phyloP scores from a whole-genome alignment of 2,113 vertebrate species.

The Bufo bufo region DNA sequence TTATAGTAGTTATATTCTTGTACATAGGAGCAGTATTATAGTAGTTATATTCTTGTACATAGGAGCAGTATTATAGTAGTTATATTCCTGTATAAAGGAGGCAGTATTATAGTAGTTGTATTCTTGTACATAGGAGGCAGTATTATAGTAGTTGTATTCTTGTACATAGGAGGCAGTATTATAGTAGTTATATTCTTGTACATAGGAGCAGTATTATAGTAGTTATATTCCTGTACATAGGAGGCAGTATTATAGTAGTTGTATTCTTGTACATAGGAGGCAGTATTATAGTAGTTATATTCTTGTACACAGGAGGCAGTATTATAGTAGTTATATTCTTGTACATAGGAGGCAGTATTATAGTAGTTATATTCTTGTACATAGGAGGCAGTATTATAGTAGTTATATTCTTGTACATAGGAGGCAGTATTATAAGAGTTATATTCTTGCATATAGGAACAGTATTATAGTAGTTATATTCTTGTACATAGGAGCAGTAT shows the following conservation, averaged over 20 bases:
- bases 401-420: too few relatives aligned
- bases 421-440: not conserved
- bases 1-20: too few relatives aligned
- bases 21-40: too few relatives aligned
- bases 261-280: not conserved
- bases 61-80: not conserved
- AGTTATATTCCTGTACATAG: slow-evolving; percentile 2
- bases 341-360: too few relatives aligned
- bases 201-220: not conserved
- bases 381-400: too few relatives aligned
- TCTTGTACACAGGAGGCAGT: not conserved
- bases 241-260: not conserved
- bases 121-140: not conserved
- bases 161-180: not conserved
- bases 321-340: too few relatives aligned
- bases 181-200: slow-evolving; percentile 13
- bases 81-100: not conserved
- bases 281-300: not conserved
- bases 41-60: not conserved
- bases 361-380: too few relatives aligned
- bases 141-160: not conserved
- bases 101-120: slow-evolving; percentile 4
- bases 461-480: not conserved
- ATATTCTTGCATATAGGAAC: not conserved
- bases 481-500: not conserved